Base-by-base conservation (phyloP, 1,140 invertebrate genomes). In the Drosophila sturtevanti region DNA sequence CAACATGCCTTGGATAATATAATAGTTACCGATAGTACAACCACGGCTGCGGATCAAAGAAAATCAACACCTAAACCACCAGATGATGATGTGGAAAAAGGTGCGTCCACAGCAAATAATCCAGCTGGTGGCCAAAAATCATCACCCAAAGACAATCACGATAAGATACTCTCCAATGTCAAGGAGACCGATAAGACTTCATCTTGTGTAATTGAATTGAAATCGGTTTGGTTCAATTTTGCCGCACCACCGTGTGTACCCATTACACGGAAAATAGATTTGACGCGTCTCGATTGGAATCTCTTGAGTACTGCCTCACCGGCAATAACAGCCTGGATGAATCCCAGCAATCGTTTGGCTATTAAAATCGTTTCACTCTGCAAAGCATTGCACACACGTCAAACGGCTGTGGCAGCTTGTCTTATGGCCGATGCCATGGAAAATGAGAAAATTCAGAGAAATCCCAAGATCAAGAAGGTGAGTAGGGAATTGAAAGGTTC, bases 251-350 rank as follows among this genome's bases (percentile, higher is more conserved):
- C 98, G 0, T 94, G 97, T 72, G 97, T 97, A 12, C 97, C 98
- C 0, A 98, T 98, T 35, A 98, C 98, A 0, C 94, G 96, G 55
- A 98, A 98, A 93, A 98, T 98, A 66, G 98, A 99, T 92, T 98
- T 97, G 86, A 99, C 98, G 0, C 95, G 96, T 79, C 92, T 98
- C 64, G 98, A 99, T 92, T 99, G 98, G 98, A 99, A 99, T 93
- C 93, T 99, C 16, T 92, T 99, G 21, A 98, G 97, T 92, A 99
- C 98, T 4, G 97, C 97, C 6, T 98, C 97, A 0, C 98, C 98
- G 0, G 97, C 98, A 0, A 99, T 99, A 66, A 98, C 98, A 90
- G 97, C 98, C 0, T 99, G 98, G 98, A 96, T 99, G 95, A 99
- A 98, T 93, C 97, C 98, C 0, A 96, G 96, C 86, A 98, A 99